Base-by-base conservation (phyloP, 2,888 invertebrate species). In the Leptinotarsa tumamoca region DNA sequence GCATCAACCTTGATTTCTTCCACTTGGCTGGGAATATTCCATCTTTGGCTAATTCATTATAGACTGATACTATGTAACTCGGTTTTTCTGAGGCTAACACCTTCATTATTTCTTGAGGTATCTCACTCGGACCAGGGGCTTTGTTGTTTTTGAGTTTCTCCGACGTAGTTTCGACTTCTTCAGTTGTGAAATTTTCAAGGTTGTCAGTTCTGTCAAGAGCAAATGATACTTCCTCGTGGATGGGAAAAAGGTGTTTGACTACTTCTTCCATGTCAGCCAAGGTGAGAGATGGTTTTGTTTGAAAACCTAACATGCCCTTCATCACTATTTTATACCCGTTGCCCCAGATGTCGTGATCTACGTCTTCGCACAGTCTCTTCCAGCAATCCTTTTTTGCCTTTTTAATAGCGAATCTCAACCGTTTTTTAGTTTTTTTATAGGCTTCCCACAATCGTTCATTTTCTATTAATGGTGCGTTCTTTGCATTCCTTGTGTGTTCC, bases 51-150 rank as follows among this genome's bases (percentile, higher is more conserved):
- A 56, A n/a, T 10, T 21, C 15, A 21, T 58, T 58, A 23, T 58
- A 58, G 21, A 58, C 13, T 15, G 58, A 58, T 5, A 58, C 13
- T 7, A 13, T 10, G 58, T 58, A 58, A 10, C 23, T 58, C 4
- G 58, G 23, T 13, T 58, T 58, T 23, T 13, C 23, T 10, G 18
- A 21, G 13, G 58, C 58, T 58, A 58, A 17, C 18, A 23, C 5
- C 23, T 58, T 58, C 58, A 58, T 10, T 58, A 58, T 23, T 58
- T 23, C 58, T 58, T 21, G 21, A 21, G 58, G 58, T 58, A 58
- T 58, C 23, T 58, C 23, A 10, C 58, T 23, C 4, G 58, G 58
- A 13, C 58, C 58, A 14, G 27, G 27, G 58, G 21, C 5, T 58
- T 58, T 58, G 21, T 27, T 58, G 21, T 14, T 23, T 23, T 58